These are phyloP conservation scores for Myathropa florea DNA, from an alignment of 2,888 invertebrate species.

Conservation along the genomic window DNA sequence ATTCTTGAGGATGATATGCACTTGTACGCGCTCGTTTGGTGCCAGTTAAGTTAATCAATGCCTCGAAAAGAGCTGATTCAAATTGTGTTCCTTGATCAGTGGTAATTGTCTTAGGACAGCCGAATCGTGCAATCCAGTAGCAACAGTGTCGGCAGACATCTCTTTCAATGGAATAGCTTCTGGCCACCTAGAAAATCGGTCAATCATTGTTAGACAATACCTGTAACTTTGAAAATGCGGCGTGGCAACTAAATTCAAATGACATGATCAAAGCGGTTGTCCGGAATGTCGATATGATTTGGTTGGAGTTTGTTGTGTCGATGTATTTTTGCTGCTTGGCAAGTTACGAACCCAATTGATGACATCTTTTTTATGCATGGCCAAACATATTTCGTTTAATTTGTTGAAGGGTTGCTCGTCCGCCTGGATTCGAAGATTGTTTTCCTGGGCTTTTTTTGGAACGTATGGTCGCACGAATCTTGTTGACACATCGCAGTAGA, in stretches of 20 bases:
- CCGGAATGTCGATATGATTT: no score
- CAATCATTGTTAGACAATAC: slow-evolving; percentile 1
- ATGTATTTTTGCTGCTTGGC: no score
- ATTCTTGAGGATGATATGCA: slow-evolving; percentile 75
- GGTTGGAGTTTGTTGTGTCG: no score
- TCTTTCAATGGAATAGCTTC: slow-evolving; percentile 36
- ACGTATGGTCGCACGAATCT: not conserved
- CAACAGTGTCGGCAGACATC: slow-evolving; percentile 43
- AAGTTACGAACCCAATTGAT: no score
- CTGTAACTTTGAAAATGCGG: no score
- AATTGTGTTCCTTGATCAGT: slow-evolving; percentile 64
- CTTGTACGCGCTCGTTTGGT: slow-evolving; percentile 71
- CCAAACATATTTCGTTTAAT: no score
- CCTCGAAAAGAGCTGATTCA: slow-evolving; percentile 43
- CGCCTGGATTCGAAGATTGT: not conserved
- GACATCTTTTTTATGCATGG: no score
- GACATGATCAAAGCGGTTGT: no score
- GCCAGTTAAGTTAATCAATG: slow-evolving; percentile 29
- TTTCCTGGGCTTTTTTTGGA: not conserved
- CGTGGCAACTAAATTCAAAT: no score
- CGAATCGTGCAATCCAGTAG: slow-evolving; percentile 46
- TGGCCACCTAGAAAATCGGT: slow-evolving; percentile 25
- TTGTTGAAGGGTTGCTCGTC: not conserved
- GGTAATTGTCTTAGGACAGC: slow-evolving; percentile 40
- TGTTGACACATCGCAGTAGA: not conserved